Evolutionary conservation across 2,888 invertebrate species (phyloP), one percentile per base, ranked within the genome.

Genomic region (Melitaea athalia): DNA sequence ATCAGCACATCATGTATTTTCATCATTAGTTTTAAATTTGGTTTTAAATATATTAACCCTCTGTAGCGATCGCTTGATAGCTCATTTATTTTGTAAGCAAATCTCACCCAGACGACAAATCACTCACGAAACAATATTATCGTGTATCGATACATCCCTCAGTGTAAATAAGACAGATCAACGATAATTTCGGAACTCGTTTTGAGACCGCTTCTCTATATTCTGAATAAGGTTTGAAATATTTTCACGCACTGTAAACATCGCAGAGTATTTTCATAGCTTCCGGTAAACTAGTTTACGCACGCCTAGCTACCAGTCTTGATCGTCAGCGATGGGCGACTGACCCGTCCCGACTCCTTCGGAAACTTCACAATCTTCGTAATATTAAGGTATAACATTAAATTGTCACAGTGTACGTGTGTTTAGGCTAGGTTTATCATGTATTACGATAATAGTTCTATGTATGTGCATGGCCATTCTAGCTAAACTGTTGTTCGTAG

Each of bases 1-100:
- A 85, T 85, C 89, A 86, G 91, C 90, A 90, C 91, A 91, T 91
- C 91, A 91, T 91, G 90, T 91, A 89, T 90, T 88, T 87, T 71
- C 52, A 64, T 68, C 57, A 42, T 57, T 68, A 69, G 64, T 68
- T 68, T 71, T 53, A 63, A 66, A 24, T 14, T 65, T 67, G 12
- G n/a, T 66, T 70, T 55, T 17, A 70, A 14, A 15, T 72, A 68
- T 33, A 38, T 49, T 63, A 66, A 66, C 38, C 61, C 38, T 62
- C 61, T 67, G 67, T 71, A 67, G 70, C 68, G 62, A 64, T 47
- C 59, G 70, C 70, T 72, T 64, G 67, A 69, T 71, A 63, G 67
- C 31, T 55, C 66, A 38, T 64, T 73, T 57, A 55, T 67, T 68
- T 67, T 52, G 17, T 71, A 69, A 69, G 67, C 66, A 47, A 68